Percentiles rank a stretch among this genome's conserved stretches.
These are phyloP conservation scores for Paratilapia polleni DNA, from an alignment of 2,113 vertebrate genomes.

Conservation along the genomic window DNA sequence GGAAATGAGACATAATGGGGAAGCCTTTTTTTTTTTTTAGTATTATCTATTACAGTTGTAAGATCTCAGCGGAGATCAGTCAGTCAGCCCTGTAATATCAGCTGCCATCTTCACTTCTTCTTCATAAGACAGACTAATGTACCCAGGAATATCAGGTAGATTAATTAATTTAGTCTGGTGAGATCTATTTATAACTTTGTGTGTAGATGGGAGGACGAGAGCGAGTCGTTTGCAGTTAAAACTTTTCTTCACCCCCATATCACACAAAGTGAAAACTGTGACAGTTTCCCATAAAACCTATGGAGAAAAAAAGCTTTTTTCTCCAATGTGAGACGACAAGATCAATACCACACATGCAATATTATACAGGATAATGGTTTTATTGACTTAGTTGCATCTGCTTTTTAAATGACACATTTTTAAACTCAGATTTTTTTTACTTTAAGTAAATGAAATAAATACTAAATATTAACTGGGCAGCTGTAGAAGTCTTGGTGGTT, in stretches of 20 bases:
- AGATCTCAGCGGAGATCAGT: conserved; percentile 60
- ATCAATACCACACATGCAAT: neutral
- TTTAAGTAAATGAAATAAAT: no score
- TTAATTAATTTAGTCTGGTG: conserved; percentile 12
- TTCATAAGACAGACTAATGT: conserved; percentile 45
- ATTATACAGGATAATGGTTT: neutral
- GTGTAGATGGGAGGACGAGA: neutral
- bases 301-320: neutral
- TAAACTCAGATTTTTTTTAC: neutral
- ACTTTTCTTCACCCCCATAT: neutral
- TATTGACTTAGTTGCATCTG: no score
- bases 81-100: conserved; percentile 36
- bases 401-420: neutral
- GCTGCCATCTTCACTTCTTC: conserved; percentile 9
- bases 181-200: conserved; percentile 1
- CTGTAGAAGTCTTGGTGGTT: neutral
- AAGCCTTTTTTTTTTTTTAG: conserved; percentile 46
- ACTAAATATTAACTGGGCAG: neutral
- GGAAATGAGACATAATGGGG: conserved; percentile 60
- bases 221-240: neutral
- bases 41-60: conserved; percentile 43
- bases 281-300: neutral
- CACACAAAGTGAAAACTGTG: neutral
- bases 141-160: conserved; percentile 33
- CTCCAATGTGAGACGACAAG: neutral